Conservation (phyloP, 64 coral and sea anemone species). For the Platygyra sinensis region DNA sequence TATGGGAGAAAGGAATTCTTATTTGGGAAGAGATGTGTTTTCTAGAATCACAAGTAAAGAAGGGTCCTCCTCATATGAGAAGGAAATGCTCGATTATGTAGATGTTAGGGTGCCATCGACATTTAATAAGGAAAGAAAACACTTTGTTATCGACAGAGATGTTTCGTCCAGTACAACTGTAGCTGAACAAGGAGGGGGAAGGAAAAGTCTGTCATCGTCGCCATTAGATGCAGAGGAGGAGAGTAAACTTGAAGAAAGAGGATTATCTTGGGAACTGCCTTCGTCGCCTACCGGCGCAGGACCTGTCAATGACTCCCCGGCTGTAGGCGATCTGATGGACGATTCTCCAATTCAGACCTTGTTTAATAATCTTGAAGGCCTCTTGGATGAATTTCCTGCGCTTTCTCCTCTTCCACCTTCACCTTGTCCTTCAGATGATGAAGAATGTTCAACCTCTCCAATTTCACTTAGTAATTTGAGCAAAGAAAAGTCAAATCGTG, state of each 20-base stretch:
- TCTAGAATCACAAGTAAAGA: background rate
- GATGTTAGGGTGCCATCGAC: background rate
- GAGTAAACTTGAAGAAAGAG: background rate
- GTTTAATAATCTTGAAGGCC: background rate
- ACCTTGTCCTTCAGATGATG: constrained; percentile 31
- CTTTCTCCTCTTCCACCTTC: constrained; percentile 51
- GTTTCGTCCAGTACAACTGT: background rate
- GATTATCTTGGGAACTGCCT: background rate
- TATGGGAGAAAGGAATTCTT: background rate
- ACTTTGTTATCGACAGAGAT: background rate
- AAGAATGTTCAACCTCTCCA: background rate
- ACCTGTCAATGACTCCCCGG: background rate
- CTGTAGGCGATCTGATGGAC: background rate
- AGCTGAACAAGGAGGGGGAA: background rate
- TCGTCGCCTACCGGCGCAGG: background rate
- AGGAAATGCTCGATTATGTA: background rate
- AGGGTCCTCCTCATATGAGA: background rate
- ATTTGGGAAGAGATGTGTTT: background rate
- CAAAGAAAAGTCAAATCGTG: background rate
- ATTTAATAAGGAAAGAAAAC: background rate
- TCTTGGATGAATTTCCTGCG: constrained; percentile 8
- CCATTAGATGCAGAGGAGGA: background rate
- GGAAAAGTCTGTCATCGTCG: background rate
- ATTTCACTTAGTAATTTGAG: background rate
- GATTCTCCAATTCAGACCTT: background rate